Base-by-base conservation (phyloP, 1,140 invertebrate genomes). In the Drosophila virilis region DNA sequence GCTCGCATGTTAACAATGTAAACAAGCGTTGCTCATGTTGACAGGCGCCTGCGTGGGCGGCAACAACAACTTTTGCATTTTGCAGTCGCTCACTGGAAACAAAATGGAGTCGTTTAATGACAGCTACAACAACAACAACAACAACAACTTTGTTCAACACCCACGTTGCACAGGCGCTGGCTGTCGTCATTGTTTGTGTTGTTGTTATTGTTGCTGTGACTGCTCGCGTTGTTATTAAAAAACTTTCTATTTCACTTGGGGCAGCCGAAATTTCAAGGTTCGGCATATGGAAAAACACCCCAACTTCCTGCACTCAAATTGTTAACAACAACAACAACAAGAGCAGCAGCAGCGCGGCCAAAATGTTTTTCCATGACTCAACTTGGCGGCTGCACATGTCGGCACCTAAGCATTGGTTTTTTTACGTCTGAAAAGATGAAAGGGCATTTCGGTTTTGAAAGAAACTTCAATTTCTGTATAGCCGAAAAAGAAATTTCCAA, bases 51-150 rank as follows among this genome's bases (percentile, higher is more conserved):
- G 65, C 57, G 50, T 69, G 71, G 65, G 65, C 62, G 54, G 48
- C 28, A 12, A 28, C 48, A 12, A 42, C 17, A 40, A 42, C 9
- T 6, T 15, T 52, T 35, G 48, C 22, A 42, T 58, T 43, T 58
- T 43, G 59, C 73, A 77, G 51, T 65, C 82, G 72, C 43, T 79
- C 83, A 86, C 48, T 86, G 76, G 79, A 86, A 86, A 83, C 67
- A 77, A 84, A 85, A 80, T 85, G 80, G 77, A 85, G 77, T 85
- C 81, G 75, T 78, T 85, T 80, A 85, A 85, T 85, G 82, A 85
- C 81, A 83, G 22, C 50, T 46, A 57, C 42, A 64, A 28, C 78
- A 51, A 45, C 42, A 61, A 32, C 35, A 60, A 61, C 64, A 74
- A 71, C 51, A 61, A 57, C 51, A n/a, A n/a, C n/a, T n/a, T n/a